Evolutionary conservation across 2,113 vertebrate genomes (phyloP), one percentile per base, ranked within the genome.

Genomic region (Dermatemys mawii): DNA sequence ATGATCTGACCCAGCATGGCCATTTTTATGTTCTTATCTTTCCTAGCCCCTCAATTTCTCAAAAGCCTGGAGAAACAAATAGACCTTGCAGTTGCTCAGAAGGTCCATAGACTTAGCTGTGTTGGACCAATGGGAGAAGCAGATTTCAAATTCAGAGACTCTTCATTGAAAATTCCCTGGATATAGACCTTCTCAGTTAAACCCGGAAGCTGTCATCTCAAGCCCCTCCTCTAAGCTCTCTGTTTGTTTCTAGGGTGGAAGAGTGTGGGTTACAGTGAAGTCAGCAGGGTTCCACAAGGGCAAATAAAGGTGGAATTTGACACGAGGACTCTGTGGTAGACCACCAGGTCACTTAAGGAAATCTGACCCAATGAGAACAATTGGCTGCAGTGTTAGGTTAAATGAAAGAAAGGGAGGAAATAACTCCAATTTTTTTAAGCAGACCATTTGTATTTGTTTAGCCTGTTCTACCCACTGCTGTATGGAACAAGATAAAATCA

Each of bases 121-220:
- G 38, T 80, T 67, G 26, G 17, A 84, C 26, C 53, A 89, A 63
- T 8, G 79, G 1, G 41, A 32, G 21, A 54, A 85, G 21, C 0
- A 73, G 27, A 48, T 46, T 84, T 87, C 94, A 13, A 26, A 13
- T 84, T 80, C 63, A 49, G 8, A 41, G 86, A 80, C 90, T 86
- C 53, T 84, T n/a, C 13, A 29, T n/a, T 78, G 19, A 70, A 83
- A 6, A 0, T 21, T 1, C 38, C 84, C 63, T 55, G 35, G 53
- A n/a, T 22, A 24, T 3, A 41, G 2, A 49, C 86, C 26, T 26
- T 89, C n/a, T 76, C 57, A 70, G n/a, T 46, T 24, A 84, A 82
- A 86, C 0, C 0, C 48, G 60, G 35, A 67, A 14, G 4, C 32
- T n/a, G 49, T 26, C 1, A 35, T 3, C 78, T 86, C 6, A 73